These are phyloP conservation scores for Theropithecus gelada DNA, from an alignment of 2,113 vertebrate genomes.

Conservation along the genomic window DNA sequence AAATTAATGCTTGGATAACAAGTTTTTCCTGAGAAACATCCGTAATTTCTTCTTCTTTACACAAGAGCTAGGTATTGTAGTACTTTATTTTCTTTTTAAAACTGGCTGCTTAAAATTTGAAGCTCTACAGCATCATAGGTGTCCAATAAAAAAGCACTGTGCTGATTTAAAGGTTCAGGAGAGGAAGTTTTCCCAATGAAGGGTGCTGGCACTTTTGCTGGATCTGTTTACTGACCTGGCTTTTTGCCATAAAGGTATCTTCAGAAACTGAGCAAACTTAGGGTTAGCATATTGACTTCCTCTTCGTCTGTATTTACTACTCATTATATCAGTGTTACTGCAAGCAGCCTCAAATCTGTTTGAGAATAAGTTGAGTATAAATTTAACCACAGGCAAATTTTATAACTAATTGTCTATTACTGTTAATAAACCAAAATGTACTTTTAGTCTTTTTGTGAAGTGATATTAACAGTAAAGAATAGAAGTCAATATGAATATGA, in stretches of 20 bases:
- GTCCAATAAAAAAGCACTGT: too few species aligned
- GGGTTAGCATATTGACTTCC: not conserved
- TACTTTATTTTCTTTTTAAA: not conserved
- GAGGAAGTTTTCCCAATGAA: too few species aligned
- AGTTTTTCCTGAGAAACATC: not conserved
- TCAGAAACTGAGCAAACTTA: not conserved
- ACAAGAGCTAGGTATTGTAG: not conserved
- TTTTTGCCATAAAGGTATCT: too few species aligned
- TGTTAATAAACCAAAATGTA: not conserved
- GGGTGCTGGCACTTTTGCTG: too few species aligned
- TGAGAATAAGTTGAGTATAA: not conserved
- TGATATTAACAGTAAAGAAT: not conserved
- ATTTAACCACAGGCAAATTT: not conserved
- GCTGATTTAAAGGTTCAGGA: too few species aligned
- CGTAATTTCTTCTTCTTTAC: not conserved
- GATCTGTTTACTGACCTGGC: too few species aligned
- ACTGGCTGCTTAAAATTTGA: not conserved
- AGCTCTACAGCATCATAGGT: not conserved
- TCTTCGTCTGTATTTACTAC: not conserved
- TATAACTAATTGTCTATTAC: not conserved
- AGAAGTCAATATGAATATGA: not conserved
- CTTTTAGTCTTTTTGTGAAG: not conserved
- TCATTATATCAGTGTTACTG: not conserved
- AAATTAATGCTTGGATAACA: not conserved
- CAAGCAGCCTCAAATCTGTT: not conserved